phyloP scores from a whole-genome alignment of 2,113 vertebrate species.

The Rhabdomys dilectus region DNA sequence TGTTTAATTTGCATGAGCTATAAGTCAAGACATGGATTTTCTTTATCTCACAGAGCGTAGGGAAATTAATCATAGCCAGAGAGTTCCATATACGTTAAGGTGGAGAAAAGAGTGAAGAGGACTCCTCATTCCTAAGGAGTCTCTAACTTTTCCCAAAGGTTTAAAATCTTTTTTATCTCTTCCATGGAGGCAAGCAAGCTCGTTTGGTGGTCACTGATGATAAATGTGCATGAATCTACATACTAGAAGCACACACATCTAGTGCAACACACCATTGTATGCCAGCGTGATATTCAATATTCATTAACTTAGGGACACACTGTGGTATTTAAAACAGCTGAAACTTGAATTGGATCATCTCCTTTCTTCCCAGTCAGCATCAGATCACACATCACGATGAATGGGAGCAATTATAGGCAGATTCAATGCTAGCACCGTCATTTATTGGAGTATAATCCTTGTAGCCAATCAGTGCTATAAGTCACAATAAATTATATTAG shows the following conservation, averaged over 20 bases:
- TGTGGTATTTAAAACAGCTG: slow-evolving; percentile 65
- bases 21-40: background rate
- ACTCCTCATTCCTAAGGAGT: background rate
- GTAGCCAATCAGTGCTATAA: slow-evolving; percentile 74
- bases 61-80: background rate
- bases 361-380: slow-evolving; percentile 69
- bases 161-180: background rate
- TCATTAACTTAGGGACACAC: slow-evolving; percentile 53
- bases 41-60: background rate
- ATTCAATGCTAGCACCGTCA: slow-evolving; percentile 77
- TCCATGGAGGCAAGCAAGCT: background rate
- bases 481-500: slow-evolving; percentile 77
- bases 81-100: background rate
- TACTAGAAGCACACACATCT: background rate
- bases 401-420: slow-evolving; percentile 74
- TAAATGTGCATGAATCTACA: background rate
- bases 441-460: slow-evolving; percentile 82
- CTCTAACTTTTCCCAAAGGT: background rate
- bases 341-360: slow-evolving; percentile 74
- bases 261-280: slow-evolving; percentile 1
- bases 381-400: slow-evolving; percentile 63
- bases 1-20: background rate
- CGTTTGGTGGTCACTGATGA: background rate
- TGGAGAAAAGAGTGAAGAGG: background rate
- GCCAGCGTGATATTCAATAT: slow-evolving; percentile 57